Base-by-base conservation (phyloP, 2,797 vertebrate species). In the Poecilia gillii region DNA sequence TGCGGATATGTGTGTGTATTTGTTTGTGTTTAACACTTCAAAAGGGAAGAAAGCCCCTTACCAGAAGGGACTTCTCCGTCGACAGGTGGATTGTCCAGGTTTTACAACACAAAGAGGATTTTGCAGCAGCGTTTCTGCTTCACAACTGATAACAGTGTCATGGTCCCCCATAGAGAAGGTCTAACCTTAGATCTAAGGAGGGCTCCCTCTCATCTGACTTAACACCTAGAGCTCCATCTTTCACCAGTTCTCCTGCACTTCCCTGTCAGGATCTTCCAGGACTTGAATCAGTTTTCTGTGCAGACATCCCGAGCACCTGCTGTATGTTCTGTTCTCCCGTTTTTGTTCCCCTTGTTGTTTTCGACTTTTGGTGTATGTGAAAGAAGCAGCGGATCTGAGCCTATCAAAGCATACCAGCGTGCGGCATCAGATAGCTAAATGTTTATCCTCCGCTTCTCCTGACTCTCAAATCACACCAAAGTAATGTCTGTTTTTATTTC, bases 111-210 rank as follows among this genome's bases (percentile, higher is more conserved):
- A 84, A 89, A 91, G 70, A 79, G 85, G 89, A 92, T 89, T 93
- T 87, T 80, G 28, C 75, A 80, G 80, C 78, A 83, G 79, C 83
- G 76, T 84, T 87, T 90, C 85, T 93, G 87, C 87, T 81, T 77
- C 75, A 77, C 82, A 77, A 72, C 90, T 87, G 92, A 94, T 92
- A 92, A 92, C 76, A 0, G 83, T 85, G 81, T 83, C 87, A 88
- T 79, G 84, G 80, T 91, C 79, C 75, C 86, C 86, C 62, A 33
- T 46, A 45, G 49, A 91, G 81, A 76, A 89, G 82, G 81, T 81
- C 68, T 86, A 74, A 73, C 80, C 76, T 91, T 81, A 85, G 78
- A 88, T 89, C 77, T 74, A 71, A 81, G 82, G 83, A 84, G 84
- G 87, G 82, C 55, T 80, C 66, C 74, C 41, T 84, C 76, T 89